Percentiles rank a stretch among this genome's conserved stretches.
Conservation (phyloP, 2,113 vertebrate genomes). For the Eidolon helvum region DNA sequence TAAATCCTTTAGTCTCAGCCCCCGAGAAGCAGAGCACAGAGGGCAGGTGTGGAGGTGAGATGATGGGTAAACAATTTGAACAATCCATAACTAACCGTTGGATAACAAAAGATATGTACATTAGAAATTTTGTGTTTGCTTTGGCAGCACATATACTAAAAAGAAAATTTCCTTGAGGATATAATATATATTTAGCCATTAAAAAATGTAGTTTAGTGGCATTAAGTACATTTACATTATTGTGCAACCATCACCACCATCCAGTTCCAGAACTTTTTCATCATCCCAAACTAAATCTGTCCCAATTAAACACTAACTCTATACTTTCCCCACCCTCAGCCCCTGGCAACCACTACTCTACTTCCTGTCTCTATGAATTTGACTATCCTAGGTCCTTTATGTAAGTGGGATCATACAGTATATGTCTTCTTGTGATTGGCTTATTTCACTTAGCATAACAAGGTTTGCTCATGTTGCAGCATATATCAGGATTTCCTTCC, state of each 20-base stretch:
- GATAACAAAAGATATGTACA: not conserved
- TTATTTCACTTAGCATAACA: not conserved
- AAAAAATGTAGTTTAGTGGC: not conserved
- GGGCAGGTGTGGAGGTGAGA: not conserved
- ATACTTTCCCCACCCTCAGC: accelerated
- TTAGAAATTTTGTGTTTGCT: not conserved
- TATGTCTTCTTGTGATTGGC: not conserved
- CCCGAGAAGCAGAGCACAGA: too few relatives aligned
- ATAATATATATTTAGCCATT: not conserved
- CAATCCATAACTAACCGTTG: not conserved
- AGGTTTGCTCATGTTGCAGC: not conserved
- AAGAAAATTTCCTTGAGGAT: not conserved
- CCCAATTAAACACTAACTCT: not conserved
- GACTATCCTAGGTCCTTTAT: not conserved
- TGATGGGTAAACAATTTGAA: too few relatives aligned
- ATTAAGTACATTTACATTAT: not conserved
- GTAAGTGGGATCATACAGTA: too few relatives aligned
- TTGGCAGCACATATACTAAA: not conserved
- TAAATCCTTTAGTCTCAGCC: not conserved
- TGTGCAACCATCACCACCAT: not conserved
- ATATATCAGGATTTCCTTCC: not conserved
- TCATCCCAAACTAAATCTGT: not conserved
- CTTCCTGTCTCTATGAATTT: not conserved
- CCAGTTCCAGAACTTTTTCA: not conserved
- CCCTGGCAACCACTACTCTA: not conserved